Evolutionary conservation across 2,113 vertebrate species (phyloP), one percentile per base, ranked within the genome.

Genomic region (Acrocephalus kingi): DNA sequence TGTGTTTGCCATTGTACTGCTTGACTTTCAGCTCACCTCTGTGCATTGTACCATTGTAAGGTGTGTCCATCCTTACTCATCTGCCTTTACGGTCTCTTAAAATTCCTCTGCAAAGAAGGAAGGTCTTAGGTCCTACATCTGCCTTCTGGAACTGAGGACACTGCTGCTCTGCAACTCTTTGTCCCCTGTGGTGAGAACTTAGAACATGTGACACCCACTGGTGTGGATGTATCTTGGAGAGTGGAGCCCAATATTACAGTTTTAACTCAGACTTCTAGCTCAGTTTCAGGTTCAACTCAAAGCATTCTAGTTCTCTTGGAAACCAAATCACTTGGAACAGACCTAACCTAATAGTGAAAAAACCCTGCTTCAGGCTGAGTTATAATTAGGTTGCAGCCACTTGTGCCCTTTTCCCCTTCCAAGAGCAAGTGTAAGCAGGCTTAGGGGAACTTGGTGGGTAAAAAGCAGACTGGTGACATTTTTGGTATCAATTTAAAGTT

Each of bases 201-300:
- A 20, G 35, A 84, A 72, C 11, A 6, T 7, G 5, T 49, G 23
- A 43, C 14, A 41, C 8, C 5, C 33, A 31, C 11, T 52, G 20
- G 11, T 77, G 62, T 35, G 45, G 21, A 24, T 59, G 7, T 49
- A 22, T 37, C 66, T 73, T 83, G 49, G 73, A 16, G 30, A 0
- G 1, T 13, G 13, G 7, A 87, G 35, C 4, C 13, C 0, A 2
- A 3, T 21, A 28, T 35, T 62, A 58, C 63, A 18, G 51, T 51
- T 94, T 78, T 51, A 69, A 62, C 33, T 68, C 45, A 51, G 39
- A 15, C 9, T 56, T 73, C 31, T 15, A 31, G 27, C 17, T 43
- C 59, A 28, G 19, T 41, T 83, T 79, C 76, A 15, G 43, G 43
- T 91, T 83, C 23, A 77, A 39, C 20, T 43, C 46, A 41, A 46